These are phyloP conservation scores for Tiphia femorata DNA, from an alignment of 2,888 invertebrate genomes.

Conservation along the genomic window DNA sequence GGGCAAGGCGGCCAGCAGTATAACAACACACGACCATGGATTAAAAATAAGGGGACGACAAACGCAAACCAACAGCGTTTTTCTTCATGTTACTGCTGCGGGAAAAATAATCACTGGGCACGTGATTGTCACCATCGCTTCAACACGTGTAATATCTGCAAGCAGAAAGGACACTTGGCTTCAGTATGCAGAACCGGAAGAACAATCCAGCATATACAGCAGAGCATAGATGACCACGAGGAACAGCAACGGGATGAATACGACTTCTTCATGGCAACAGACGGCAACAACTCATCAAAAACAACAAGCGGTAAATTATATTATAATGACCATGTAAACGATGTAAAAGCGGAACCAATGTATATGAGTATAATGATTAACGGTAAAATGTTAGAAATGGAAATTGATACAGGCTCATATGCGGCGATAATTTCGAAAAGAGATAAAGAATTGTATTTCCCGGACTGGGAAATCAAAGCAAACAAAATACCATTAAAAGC, in stretches of 20 bases:
- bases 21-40: background rate
- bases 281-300: background rate
- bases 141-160: conserved; percentile 22
- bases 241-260: background rate
- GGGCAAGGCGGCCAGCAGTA: background rate
- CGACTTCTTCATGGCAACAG: background rate
- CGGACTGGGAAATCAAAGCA: background rate
- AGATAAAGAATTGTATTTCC: conserved; percentile 30
- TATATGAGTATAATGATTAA: conserved; percentile 20
- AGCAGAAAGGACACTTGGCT: conserved; percentile 25
- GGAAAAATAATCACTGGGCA: conserved; percentile 17
- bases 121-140: conserved; percentile 15
- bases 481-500: conserved; percentile 21
- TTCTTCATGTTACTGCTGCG: conserved; percentile 20
- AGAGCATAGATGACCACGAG: background rate
- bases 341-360: background rate
- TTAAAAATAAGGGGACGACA: background rate
- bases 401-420: conserved; percentile 41
- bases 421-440: conserved; percentile 26
- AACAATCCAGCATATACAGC: background rate
- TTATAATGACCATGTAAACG: background rate
- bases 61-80: background rate
- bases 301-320: background rate
- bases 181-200: conserved; percentile 13
- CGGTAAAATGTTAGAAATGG: conserved; percentile 21